A percentile compares a stretch with the other conserved stretches of the same genome.
These are phyloP conservation scores for Abrostola triplasia DNA, from an alignment of 2,888 invertebrate species.

Conservation along the genomic window DNA sequence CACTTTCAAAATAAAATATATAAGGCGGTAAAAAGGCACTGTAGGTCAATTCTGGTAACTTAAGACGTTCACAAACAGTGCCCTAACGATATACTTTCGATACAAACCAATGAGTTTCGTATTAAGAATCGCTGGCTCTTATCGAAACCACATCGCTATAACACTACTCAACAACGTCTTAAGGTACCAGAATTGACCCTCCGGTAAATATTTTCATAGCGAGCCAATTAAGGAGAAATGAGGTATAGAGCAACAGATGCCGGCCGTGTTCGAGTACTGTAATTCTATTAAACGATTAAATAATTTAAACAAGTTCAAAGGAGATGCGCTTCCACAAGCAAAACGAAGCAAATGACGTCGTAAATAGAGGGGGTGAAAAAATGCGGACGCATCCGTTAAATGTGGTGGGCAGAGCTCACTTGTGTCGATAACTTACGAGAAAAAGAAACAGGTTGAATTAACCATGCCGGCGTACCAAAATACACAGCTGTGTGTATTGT, in stretches of 20 bases:
- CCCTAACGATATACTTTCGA: too few species aligned
- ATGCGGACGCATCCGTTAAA: slow-evolving; percentile 71
- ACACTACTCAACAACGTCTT: too few species aligned
- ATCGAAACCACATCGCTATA: too few species aligned
- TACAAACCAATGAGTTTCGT: too few species aligned
- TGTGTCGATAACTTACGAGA: slow-evolving; percentile 53
- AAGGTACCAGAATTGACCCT: too few species aligned
- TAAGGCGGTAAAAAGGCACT: slow-evolving; percentile 65
- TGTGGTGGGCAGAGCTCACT: slow-evolving; percentile 56
- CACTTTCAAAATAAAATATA: slow-evolving; percentile 43
- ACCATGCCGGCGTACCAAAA: too few species aligned
- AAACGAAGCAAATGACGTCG: slow-evolving; percentile 82
- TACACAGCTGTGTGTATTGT: too few species aligned
- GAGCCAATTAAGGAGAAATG: slow-evolving; percentile 77
- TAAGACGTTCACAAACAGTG: too few species aligned
- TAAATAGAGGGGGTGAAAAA: slow-evolving; percentile 77
- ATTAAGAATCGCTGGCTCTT: too few species aligned
- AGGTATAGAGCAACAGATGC: slow-evolving; percentile 75
- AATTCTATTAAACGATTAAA: slow-evolving; percentile 88
- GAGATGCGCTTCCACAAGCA: slow-evolving; percentile 84
- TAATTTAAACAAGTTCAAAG: slow-evolving; percentile 86
- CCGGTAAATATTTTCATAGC: slow-evolving; percentile 75
- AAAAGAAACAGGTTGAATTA: not conserved
- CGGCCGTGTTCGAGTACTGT: slow-evolving; percentile 73
- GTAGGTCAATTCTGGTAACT: slow-evolving; percentile 7